Evolutionary conservation across 2,888 invertebrate species (phyloP).

Genomic region (Teinopalpus imperialis): DNA sequence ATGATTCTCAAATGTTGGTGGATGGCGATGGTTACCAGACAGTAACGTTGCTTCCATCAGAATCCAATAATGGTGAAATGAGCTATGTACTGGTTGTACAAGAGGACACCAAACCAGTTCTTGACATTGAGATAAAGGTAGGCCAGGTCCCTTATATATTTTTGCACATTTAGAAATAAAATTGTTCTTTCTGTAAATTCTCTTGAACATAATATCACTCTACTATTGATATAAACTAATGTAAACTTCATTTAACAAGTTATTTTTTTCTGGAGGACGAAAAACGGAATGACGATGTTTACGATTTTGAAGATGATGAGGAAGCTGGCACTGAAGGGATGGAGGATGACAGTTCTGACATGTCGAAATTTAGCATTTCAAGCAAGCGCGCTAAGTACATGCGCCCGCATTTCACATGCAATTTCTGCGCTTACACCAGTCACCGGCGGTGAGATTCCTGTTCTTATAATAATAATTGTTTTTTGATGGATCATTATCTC

Average conservation of each 20-base stretch:
- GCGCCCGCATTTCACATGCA: constrained; percentile 88
- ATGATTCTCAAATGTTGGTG: constrained; percentile 43
- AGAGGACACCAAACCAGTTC: constrained; percentile 79
- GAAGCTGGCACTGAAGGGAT: constrained; percentile 45
- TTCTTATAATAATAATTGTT: too few relatives aligned
- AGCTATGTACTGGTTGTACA: constrained; percentile 94
- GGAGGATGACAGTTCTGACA: constrained; percentile 72
- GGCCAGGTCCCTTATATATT: too few relatives aligned
- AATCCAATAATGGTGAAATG: constrained; percentile 88
- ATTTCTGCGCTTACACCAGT: constrained; percentile 95
- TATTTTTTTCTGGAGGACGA: constrained; percentile 40
- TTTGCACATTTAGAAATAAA: too few relatives aligned
- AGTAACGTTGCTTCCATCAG: constrained; percentile 92
- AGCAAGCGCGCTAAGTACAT: constrained; percentile 69
- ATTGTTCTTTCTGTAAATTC: too few relatives aligned
- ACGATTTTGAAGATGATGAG: constrained; percentile 87
- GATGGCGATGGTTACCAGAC: constrained; percentile 86
- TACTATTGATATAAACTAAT: too few relatives aligned
- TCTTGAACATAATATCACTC: too few relatives aligned
- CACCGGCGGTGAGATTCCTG: constrained; percentile 88
- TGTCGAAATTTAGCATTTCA: constrained; percentile 71
- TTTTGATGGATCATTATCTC: too few relatives aligned
- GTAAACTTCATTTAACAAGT: too few relatives aligned
- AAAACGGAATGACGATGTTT: constrained; percentile 78
- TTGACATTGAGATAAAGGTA: constrained; percentile 55